These are phyloP conservation scores for Montipora capitata DNA, from an alignment of 92 coral and sea anemone genomes.

Conservation along the genomic window DNA sequence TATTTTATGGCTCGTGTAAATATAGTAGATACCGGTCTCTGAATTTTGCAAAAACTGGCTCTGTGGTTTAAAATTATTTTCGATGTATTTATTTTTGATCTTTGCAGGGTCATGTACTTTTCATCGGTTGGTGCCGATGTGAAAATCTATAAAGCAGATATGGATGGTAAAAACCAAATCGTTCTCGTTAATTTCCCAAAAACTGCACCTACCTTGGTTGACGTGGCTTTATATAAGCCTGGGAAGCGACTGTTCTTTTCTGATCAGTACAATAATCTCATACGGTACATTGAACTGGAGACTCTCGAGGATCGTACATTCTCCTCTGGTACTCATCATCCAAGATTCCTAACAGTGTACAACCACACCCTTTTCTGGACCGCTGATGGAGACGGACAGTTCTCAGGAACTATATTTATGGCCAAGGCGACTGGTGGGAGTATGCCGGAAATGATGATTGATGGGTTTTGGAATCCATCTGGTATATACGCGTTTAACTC, in stretches of 20 bases:
- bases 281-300: conserved; percentile 18
- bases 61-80: too few species aligned
- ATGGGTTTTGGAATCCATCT: background rate
- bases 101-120: conserved; percentile 25
- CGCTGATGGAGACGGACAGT: conserved; percentile 14
- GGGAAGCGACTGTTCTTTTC: conserved; percentile 13
- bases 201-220: background rate
- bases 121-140: conserved; percentile 6
- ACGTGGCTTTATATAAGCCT: conserved; percentile 16
- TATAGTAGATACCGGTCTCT: too few species aligned
- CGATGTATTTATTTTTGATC: too few species aligned
- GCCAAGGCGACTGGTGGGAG: background rate
- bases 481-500: conserved; percentile 29
- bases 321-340: conserved; percentile 21
- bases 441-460: conserved; percentile 11
- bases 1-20: too few species aligned
- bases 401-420: conserved; percentile 28
- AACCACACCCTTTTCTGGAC: conserved; percentile 26
- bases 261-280: conserved; percentile 20
- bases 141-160: conserved; percentile 14
- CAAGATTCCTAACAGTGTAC: conserved; percentile 2
- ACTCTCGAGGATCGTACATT: background rate
- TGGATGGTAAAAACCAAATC: conserved; percentile 33
- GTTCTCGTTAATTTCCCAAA: conserved; percentile 27
- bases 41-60: too few species aligned